Evolutionary conservation across 1,140 invertebrate genomes (phyloP), one percentile per base, ranked within the genome.

Genomic region (Drosophila serrata): DNA sequence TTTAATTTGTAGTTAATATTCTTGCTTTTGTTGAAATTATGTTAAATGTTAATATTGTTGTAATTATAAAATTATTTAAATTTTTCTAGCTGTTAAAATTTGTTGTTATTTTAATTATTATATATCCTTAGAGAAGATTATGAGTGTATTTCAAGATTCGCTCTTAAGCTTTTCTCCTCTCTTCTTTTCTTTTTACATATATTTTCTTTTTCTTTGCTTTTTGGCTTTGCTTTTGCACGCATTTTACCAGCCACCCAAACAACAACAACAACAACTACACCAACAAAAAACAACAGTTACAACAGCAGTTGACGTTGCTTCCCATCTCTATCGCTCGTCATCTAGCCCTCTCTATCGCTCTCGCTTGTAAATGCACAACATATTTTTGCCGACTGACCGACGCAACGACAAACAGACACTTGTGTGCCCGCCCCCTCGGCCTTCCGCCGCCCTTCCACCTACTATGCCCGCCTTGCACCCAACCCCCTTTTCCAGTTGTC

Each of bases 321-420:
- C 3, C 72, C n/a, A 29, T 55, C 65, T 37, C 60, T 59, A 19
- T 45, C 42, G 35, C 75, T 55, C 60, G 17, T 46, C 51, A 43
- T 27, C 35, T 31, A 31, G 17, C 70, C 49, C 22, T 46, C 37
- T 67, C 75, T 45, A 42, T 73, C 60, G 19, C 60, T 55, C 57
- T 59, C 40, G 39, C 33, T 65, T 35, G 43, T 56, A 88, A 88
- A 90, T 88, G 84, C 84, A 85, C 84, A 88, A 90, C 84, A 88
- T 90, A 88, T 88, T 88, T 90, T 90, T 85, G 72, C 65, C 69
- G 84, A 87, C 84, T 82, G 82, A 86, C 82, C 65, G 82, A 75
- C 74, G 43, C 73, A 65, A 51, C 43, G 68, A 39, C 74, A 51
- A 61, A 56, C 76, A 40, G 77, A 49, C 84, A 78, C 72, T 75